A percentile compares a stretch with the other conserved stretches of the same genome.
These are phyloP conservation scores for Thalassarche chlororhynchos DNA, from an alignment of 2,113 vertebrate species.

Conservation along the genomic window DNA sequence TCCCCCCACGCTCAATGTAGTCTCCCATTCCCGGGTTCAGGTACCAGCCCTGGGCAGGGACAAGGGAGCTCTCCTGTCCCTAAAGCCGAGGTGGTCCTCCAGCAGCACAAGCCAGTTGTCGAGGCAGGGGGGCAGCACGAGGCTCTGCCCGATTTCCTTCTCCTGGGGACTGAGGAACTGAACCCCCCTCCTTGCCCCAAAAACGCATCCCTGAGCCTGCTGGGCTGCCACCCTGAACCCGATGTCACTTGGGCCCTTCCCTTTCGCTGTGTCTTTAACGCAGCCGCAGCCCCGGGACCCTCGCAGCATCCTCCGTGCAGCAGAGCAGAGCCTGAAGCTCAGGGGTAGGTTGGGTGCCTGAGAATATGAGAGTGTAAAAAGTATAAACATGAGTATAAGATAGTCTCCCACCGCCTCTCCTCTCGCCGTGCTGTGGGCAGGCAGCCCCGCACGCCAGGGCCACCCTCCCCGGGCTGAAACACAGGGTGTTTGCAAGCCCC, in stretches of 20 bases:
- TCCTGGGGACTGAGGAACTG: background rate
- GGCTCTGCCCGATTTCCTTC: background rate
- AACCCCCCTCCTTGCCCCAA: background rate
- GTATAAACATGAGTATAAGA: background rate
- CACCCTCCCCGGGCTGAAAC: background rate
- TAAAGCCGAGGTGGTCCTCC: background rate
- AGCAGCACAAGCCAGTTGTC: background rate
- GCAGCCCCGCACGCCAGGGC: background rate
- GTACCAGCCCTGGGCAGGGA: background rate
- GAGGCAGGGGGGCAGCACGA: no score
- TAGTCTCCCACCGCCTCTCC: background rate
- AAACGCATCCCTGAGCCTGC: background rate
- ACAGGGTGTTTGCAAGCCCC: background rate
- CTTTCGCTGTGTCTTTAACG: no score
- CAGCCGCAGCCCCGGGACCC: no score
- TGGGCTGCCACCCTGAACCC: no score
- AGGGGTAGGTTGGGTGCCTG: background rate
- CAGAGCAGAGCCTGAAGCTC: background rate
- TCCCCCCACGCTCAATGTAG: accelerated
- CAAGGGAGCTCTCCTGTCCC: background rate
- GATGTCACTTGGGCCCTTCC: no score
- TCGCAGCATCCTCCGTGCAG: no score
- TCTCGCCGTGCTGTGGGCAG: accelerated
- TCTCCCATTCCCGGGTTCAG: background rate
- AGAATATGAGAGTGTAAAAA: background rate